phyloP scores from a whole-genome alignment of 2,113 vertebrate genomes.

The Alligator mississippiensis region DNA sequence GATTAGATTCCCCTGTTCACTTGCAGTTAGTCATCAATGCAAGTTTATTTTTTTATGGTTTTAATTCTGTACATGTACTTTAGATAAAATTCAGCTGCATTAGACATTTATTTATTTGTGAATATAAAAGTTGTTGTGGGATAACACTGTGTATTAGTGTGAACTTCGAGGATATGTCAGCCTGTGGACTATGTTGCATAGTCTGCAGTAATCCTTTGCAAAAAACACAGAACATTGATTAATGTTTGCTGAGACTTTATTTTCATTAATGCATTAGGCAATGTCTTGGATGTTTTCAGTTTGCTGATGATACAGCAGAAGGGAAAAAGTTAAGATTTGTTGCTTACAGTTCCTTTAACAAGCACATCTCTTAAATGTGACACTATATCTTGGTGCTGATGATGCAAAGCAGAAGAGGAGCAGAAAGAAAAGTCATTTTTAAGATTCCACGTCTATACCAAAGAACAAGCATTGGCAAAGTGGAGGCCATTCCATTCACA shows the following conservation, averaged over 20 bases:
- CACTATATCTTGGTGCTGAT: not conserved
- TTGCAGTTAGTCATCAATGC: not conserved
- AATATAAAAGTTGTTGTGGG: not conserved
- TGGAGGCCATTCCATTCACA: not conserved
- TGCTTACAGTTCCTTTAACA: not conserved
- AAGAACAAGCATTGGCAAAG: not conserved
- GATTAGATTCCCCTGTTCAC: not conserved
- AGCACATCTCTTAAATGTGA: not conserved
- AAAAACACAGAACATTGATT: constrained; percentile 28
- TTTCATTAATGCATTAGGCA: constrained; percentile 22
- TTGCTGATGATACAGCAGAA: constrained; percentile 9
- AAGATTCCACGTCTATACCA: not conserved
- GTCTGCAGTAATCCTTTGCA: not conserved
- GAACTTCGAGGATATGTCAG: constrained; percentile 61
- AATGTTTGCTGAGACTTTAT: constrained; percentile 15
- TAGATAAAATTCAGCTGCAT: not conserved
- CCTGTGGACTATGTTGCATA: not conserved
- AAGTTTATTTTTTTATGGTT: not conserved
- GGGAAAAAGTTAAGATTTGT: not conserved
- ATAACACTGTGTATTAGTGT: not conserved
- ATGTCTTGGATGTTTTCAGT: not conserved
- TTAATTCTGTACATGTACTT: not conserved
- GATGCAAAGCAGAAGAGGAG: not conserved
- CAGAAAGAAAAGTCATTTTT: not conserved
- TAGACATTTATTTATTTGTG: not conserved